Base-by-base conservation (phyloP, 2,113 vertebrate genomes). In the Carassius carassius region DNA sequence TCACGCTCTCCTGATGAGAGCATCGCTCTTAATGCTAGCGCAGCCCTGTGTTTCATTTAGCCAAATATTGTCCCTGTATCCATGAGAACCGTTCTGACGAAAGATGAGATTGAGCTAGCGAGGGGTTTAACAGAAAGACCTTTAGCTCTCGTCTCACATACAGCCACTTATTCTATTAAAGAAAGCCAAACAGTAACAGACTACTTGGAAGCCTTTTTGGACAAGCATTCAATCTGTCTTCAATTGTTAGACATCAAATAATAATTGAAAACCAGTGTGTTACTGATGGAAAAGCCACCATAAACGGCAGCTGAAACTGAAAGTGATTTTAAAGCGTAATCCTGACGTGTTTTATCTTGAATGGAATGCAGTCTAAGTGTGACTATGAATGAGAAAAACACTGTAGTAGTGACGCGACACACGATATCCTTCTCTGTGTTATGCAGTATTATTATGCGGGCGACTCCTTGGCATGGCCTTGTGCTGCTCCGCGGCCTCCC, bases 41-140 rank as follows among this genome's bases (percentile, higher is more conserved):
- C 58, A 86, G 82, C 25, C 25, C 60, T 41, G 89, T 65, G 56
- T 75, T 78, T 77, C 77, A 77, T 85, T 87, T 23, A 78, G 67
- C 82, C 86, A 90, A 90, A 89, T 90, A 87, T 90, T 90, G 63
- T 87, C 77, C 41, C 49, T 14, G 87, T 90, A 84, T 90, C 89
- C 89, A 87, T 67, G 79, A 63, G 70, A 86, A 65, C 54, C 47
- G 19, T 47, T 76, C 82, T 67, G 49, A 47, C 29, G 49, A 74
- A 70, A 81, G 69, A 29, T 25, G 32, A 80, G 81, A 29, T 51
- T 80, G 51, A 32, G 78, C 54, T 56, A 56, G 54, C 54, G 54
- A 56, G 69, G 41, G 41, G 41, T 44, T 44, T 44, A 44, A 2
- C 41, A 44, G 44, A 47, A 74, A 74, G 69, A 72, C 17, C 56